A percentile compares a stretch with the other conserved stretches of the same genome.
phyloP scores from a whole-genome alignment of 2,888 invertebrate species.

The Plebejus melissa region DNA sequence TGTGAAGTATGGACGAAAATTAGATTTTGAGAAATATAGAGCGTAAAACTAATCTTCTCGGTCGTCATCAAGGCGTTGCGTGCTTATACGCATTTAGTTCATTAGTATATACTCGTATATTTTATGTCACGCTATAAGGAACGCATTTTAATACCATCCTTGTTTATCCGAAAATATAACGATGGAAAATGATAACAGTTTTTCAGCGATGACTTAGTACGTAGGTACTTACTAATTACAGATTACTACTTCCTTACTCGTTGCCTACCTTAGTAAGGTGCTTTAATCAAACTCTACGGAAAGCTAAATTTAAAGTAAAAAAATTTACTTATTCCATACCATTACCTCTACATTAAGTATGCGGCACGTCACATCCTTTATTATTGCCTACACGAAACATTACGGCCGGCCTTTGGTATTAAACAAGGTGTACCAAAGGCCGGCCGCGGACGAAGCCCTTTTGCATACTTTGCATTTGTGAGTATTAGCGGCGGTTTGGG shows the following conservation, averaged over 20 bases:
- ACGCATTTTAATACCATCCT: neutral
- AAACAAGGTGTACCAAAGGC: slow-evolving; percentile 2
- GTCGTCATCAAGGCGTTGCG: neutral
- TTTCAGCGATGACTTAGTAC: neutral
- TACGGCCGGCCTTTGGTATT: neutral
- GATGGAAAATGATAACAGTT: neutral
- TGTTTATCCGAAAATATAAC: neutral
- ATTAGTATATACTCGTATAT: too few relatives aligned
- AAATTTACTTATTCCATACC: neutral
- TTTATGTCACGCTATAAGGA: too few relatives aligned
- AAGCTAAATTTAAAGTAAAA: neutral
- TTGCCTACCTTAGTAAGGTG: too few relatives aligned
- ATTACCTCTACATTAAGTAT: neutral
- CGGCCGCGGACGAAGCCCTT: slow-evolving; percentile 36
- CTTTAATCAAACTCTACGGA: neutral
- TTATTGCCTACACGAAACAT: slow-evolving; percentile 9
- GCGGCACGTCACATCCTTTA: neutral
- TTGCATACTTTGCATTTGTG: slow-evolving; percentile 34
- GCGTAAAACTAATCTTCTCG: neutral
- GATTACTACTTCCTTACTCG: too few relatives aligned
- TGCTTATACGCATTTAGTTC: neutral
- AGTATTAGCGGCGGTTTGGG: slow-evolving; percentile 33
- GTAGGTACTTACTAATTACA: too few relatives aligned
- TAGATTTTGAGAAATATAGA: neutral
- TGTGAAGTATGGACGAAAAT: neutral